A percentile compares a stretch with the other conserved stretches of the same genome.
These are phyloP conservation scores for Pterois miles DNA, from an alignment of 2,797 vertebrate species.

Conservation along the genomic window DNA sequence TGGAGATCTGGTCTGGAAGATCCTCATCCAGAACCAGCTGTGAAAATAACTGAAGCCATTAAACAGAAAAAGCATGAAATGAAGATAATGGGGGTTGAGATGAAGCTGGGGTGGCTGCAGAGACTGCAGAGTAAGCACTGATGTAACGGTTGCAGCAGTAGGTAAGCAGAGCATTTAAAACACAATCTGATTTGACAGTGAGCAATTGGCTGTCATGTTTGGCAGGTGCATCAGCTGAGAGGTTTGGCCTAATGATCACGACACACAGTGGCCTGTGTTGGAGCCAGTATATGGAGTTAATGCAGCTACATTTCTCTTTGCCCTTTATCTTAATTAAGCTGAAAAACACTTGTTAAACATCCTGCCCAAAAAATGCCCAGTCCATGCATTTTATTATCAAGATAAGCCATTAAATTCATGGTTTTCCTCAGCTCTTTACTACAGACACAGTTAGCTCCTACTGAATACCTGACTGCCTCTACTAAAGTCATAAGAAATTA, in stretches of 20 bases:
- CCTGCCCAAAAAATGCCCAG: conserved; percentile 3
- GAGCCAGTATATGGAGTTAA: not conserved
- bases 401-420: conserved; percentile 16
- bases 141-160: conserved; percentile 35
- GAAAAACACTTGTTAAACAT: conserved; percentile 1
- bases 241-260: not conserved
- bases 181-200: conserved; percentile 39
- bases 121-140: conserved; percentile 31
- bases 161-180: conserved; percentile 32
- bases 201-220: conserved; percentile 28
- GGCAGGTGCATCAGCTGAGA: conserved; percentile 34
- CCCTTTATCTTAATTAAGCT: conserved; percentile 38
- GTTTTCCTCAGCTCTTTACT: conserved; percentile 19
- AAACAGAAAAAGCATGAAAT: not conserved
- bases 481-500: conserved; percentile 27
- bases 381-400: conserved; percentile 32
- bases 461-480: conserved; percentile 30
- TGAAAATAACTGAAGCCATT: not conserved
- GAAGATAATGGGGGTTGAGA: conserved; percentile 1
- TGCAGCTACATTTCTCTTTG: not conserved
- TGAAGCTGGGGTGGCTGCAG: conserved; percentile 18
- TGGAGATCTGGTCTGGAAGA: not conserved
- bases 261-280: conserved; percentile 7
- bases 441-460: conserved; percentile 19
- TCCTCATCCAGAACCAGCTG: not conserved